Evolutionary conservation across 2,113 vertebrate genomes (phyloP).

Genomic region (Azemiops feae): DNA sequence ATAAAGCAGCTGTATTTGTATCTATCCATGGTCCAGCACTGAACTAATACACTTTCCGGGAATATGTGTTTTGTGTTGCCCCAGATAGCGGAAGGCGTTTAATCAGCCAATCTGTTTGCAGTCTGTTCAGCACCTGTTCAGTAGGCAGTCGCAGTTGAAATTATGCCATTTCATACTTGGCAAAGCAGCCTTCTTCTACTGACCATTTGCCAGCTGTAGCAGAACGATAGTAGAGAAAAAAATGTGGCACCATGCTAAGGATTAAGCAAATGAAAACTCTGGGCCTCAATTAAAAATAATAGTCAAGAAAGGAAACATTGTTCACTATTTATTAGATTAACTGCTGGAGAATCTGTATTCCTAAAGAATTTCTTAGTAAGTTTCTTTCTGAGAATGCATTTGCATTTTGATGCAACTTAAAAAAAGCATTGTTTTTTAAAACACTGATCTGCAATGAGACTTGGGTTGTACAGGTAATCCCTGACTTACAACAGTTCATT

Average conservation of each 20-base stretch:
- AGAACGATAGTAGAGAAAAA: conserved; percentile 9
- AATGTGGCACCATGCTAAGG: neutral
- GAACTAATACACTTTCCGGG: neutral
- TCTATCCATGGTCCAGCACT: neutral
- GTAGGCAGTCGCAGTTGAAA: conserved; percentile 27
- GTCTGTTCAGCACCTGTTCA: conserved; percentile 16
- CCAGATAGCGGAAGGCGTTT: conserved; percentile 12
- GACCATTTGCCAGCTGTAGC: conserved; percentile 19
- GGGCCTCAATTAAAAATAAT: neutral
- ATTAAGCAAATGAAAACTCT: conserved; percentile 40
- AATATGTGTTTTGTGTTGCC: neutral
- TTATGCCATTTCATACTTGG: neutral
- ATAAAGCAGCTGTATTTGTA: neutral
- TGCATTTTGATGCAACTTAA: neutral
- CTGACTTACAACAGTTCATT: neutral
- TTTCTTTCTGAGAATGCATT: neutral
- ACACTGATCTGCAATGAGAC: neutral
- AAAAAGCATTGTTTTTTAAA: neutral
- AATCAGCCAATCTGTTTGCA: conserved; percentile 32
- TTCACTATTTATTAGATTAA: neutral
- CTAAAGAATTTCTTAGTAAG: neutral
- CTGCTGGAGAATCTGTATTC: neutral
- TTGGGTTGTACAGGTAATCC: neutral
- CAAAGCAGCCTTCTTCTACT: neutral
- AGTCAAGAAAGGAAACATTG: neutral